These are phyloP conservation scores for human DNA, from an alignment of 2,113 vertebrate genomes.

Conservation along the genomic window GRCh38 chr7:141420501-141421000, in stretches of 20 bases:
- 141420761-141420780: not conserved
- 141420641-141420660: too few relatives aligned
- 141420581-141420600: not conserved
- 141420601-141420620: too few relatives aligned
- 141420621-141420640: not conserved
- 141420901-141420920: not conserved
- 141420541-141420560: not conserved
- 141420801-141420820: constrained; percentile 15
- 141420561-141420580: not conserved
- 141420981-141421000: not conserved
- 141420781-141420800: constrained; percentile 17
- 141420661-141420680: too few relatives aligned
- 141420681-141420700: not conserved
- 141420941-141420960: not conserved
- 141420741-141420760: not conserved
- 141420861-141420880: not conserved
- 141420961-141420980: not conserved
- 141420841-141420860: not conserved
- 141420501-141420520: not conserved
- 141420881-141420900: not conserved
- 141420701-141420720: not conserved
- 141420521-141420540: not conserved
- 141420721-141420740: not conserved
- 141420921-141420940: not conserved
- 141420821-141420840: not conserved